Conservation (phyloP, 1,140 invertebrate species). For the Fragariocoptes setiger region DNA sequence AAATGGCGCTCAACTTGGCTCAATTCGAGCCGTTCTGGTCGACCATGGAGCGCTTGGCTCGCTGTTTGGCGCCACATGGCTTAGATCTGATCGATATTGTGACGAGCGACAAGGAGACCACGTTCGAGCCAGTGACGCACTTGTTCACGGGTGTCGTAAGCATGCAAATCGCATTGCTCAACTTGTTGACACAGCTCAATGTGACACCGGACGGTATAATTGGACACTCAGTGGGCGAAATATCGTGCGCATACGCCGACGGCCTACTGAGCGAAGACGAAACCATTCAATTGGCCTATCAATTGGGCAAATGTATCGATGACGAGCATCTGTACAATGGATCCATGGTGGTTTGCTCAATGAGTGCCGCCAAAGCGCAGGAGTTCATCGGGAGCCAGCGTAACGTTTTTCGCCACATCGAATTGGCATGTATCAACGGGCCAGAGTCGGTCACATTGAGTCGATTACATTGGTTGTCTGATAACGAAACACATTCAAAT, state of each 20-base stretch:
- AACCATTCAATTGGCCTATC: conserved; percentile 62
- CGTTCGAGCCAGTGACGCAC: conserved; percentile 34
- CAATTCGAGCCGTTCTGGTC: conserved; percentile 38
- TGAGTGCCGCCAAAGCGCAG: too few species aligned
- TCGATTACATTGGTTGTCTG: too few species aligned
- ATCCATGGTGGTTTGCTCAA: conserved; percentile 7
- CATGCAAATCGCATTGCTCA: conserved; percentile 67
- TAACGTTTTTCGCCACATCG: too few species aligned
- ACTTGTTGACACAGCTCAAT: conserved; percentile 36
- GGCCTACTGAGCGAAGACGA: conserved; percentile 69
- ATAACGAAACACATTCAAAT: too few species aligned
- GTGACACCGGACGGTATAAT: conserved; percentile 66
- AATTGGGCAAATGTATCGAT: conserved; percentile 50
- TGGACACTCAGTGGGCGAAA: conserved; percentile 76
- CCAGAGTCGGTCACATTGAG: conserved; percentile 58
- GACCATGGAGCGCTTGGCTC: conserved; percentile 38
- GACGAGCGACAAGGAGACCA: conserved; percentile 29
- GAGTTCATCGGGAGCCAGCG: too few species aligned
- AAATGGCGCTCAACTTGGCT: conserved; percentile 61
- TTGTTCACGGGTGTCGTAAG: conserved; percentile 69
- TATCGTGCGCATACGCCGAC: conserved; percentile 86
- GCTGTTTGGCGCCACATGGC: conserved; percentile 35
- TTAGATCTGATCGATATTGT: conserved; percentile 50
- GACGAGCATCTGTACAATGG: conserved; percentile 31
- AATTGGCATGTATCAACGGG: conserved; percentile 73